These are phyloP conservation scores for Acomys russatus DNA, from an alignment of 2,797 vertebrate species.

Conservation along the genomic window DNA sequence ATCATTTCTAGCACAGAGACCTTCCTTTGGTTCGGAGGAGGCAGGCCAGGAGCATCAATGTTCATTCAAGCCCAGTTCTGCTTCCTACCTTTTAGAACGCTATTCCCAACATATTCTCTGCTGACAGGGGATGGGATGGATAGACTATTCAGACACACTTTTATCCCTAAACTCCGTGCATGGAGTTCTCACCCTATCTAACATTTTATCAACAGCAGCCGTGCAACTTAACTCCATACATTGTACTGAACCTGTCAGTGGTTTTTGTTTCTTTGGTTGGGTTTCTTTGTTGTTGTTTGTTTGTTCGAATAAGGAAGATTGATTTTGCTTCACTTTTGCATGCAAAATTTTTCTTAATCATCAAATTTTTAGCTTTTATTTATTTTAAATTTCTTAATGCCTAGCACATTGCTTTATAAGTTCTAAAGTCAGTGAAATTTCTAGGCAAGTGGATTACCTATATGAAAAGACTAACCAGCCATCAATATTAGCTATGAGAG, in stretches of 20 bases:
- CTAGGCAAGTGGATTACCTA: constrained; percentile 37
- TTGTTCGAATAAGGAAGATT: not conserved
- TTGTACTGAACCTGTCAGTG: not conserved
- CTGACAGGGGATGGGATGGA: not conserved
- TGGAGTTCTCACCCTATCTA: not conserved
- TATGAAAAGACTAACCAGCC: constrained; percentile 1
- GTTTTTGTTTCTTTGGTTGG: not conserved
- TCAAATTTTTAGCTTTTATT: not conserved
- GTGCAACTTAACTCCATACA: not conserved
- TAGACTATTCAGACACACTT: not conserved
- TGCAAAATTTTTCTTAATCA: not conserved
- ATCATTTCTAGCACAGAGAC: not conserved
- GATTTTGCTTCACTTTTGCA: constrained; percentile 29
- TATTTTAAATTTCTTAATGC: constrained; percentile 8
- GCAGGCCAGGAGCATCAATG: too few species aligned
- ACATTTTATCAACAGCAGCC: not conserved
- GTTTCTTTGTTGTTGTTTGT: constrained; percentile 10
- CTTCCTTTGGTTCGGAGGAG: not conserved
- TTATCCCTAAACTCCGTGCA: not conserved
- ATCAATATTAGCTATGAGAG: not conserved
- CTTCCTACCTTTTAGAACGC: not conserved
- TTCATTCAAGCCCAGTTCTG: not conserved
- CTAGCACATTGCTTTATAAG: not conserved
- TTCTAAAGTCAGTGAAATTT: not conserved
- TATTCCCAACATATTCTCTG: not conserved